Conservation (phyloP, 2,888 invertebrate genomes). For the Sinotaia quadrata region DNA sequence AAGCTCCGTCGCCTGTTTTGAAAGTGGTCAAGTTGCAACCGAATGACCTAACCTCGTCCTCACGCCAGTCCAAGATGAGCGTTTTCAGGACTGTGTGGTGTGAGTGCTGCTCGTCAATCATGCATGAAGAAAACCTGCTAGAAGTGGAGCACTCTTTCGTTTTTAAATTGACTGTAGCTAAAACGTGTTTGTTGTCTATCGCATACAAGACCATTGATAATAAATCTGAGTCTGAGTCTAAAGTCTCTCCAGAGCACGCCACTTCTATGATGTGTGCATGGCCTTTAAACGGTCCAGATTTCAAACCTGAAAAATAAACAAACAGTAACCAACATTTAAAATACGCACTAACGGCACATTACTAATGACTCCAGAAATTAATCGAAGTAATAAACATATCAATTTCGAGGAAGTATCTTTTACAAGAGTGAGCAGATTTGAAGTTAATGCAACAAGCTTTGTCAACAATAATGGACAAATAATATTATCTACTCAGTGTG, state of each 20-base stretch:
- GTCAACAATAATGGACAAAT: too few relatives aligned
- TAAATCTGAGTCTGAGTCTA: conserved; percentile 17
- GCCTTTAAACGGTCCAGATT: conserved; percentile 9
- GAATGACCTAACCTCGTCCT: background rate
- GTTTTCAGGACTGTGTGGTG: conserved; percentile 1
- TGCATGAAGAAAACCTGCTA: conserved; percentile 8
- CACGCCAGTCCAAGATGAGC: conserved; percentile 14
- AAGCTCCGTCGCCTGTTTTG: background rate
- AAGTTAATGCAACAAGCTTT: too few relatives aligned
- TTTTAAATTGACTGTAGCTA: conserved; percentile 25
- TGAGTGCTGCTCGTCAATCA: conserved; percentile 5
- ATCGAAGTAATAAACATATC: too few relatives aligned
- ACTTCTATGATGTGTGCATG: conserved; percentile 17
- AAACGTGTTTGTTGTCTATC: background rate
- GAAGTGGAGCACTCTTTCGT: conserved; percentile 18
- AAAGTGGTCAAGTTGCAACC: conserved; percentile 25
- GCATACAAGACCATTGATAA: conserved; percentile 20
- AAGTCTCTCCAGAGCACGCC: conserved; percentile 12
- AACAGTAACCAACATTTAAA: too few relatives aligned
- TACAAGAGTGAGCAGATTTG: too few relatives aligned
- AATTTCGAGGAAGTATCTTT: too few relatives aligned
- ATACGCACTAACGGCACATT: too few relatives aligned
- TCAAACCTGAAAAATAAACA: conserved; percentile 18
- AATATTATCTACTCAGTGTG: too few relatives aligned
- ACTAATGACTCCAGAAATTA: too few relatives aligned